Evolutionary conservation across 2,113 vertebrate genomes (phyloP).

Genomic region (Solea solea): DNA sequence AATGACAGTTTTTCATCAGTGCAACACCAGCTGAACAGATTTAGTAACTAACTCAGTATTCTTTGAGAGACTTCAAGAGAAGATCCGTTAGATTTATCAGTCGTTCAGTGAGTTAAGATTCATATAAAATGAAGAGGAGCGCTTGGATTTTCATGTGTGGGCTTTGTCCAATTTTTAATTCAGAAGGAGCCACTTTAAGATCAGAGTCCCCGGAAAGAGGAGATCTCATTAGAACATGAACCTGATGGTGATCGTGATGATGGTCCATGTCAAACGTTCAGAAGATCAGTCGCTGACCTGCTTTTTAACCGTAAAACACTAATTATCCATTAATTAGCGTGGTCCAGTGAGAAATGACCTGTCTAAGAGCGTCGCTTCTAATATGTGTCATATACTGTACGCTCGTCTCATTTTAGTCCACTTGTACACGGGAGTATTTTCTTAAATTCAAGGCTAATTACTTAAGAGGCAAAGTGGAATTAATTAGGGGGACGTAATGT

Average conservation of each 20-base stretch:
- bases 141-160: background rate
- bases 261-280: constrained; percentile 45
- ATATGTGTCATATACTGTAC: constrained; percentile 28
- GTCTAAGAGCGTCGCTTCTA: constrained; percentile 23
- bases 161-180: constrained; percentile 6
- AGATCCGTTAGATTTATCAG: background rate
- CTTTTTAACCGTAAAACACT: constrained; percentile 49
- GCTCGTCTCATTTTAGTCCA: constrained; percentile 27
- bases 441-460: constrained; percentile 32
- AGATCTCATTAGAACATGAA: constrained; percentile 11
- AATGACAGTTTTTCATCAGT: no score
- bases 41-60: no score
- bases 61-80: background rate
- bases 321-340: constrained; percentile 66
- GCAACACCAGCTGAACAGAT: no score
- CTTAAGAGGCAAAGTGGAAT: background rate
- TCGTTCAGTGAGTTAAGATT: background rate
- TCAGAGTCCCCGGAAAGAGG: background rate
- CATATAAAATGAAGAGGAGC: background rate
- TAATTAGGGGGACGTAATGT: background rate
- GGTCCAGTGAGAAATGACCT: constrained; percentile 58
- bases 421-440: constrained; percentile 10
- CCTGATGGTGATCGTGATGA: constrained; percentile 10
- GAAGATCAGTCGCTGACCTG: constrained; percentile 53
- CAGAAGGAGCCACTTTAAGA: constrained; percentile 10